These are phyloP conservation scores for Macrobrachium nipponense DNA, from an alignment of 1,140 invertebrate species.

Conservation along the genomic window DNA sequence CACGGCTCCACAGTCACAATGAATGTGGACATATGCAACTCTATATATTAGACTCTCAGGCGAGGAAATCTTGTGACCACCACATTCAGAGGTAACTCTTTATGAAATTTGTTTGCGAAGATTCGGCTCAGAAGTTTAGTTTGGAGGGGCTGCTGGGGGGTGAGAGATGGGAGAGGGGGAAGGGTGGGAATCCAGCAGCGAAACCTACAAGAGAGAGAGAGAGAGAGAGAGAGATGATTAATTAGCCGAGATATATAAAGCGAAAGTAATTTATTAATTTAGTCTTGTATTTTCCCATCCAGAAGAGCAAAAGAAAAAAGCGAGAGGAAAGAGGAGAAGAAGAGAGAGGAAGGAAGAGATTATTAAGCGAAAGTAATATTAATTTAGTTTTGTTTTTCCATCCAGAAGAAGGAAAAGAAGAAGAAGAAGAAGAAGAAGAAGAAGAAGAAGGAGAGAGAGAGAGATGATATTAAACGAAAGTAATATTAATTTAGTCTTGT, in stretches of 20 bases:
- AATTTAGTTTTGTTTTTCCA: background rate
- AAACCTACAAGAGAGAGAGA: background rate
- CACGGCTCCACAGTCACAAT: background rate
- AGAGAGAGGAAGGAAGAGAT: background rate
- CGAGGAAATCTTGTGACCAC: too few relatives aligned
- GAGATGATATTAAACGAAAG: background rate
- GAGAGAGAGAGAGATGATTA: slow-evolving; percentile 4
- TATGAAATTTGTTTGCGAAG: too few relatives aligned
- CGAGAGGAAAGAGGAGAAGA: background rate
- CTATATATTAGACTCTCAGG: too few relatives aligned
- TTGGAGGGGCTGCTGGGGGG: background rate
- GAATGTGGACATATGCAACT: too few relatives aligned
- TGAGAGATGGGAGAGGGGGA: background rate
- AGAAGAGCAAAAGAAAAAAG: background rate
- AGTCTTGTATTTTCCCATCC: too few relatives aligned
- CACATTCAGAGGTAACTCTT: too few relatives aligned
- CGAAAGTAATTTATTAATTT: too few relatives aligned
- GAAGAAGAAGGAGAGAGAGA: slow-evolving; percentile 9
- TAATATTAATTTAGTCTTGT: background rate
- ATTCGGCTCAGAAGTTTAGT: too few relatives aligned
- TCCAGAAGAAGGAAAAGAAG: background rate
- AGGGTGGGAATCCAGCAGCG: too few relatives aligned
- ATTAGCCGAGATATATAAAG: too few relatives aligned
- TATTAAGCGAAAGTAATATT: background rate
- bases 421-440: slow-evolving; percentile 7